Percentiles rank a stretch among this genome's conserved stretches.
Evolutionary conservation across 2,113 vertebrate species (phyloP).

Genomic region (Colistium nudipinnis): DNA sequence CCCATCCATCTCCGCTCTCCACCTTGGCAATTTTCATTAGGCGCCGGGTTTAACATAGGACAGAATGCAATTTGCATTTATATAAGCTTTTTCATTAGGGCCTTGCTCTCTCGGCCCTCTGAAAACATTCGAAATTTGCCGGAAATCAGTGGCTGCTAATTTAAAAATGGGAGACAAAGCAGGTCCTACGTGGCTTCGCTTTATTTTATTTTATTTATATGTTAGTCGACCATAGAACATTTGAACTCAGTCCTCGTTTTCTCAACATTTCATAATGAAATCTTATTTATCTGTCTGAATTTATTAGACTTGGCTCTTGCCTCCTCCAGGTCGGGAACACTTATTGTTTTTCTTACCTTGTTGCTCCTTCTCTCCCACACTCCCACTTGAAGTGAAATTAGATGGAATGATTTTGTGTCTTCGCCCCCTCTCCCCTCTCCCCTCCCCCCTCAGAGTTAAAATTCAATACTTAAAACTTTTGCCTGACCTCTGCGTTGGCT

Average conservation of each 20-base stretch:
- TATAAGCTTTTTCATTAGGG: conserved; percentile 86
- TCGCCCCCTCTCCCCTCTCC: not conserved
- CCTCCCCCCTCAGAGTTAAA: not conserved
- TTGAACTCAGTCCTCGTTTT: conserved; percentile 27
- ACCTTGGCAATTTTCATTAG: conserved; percentile 80
- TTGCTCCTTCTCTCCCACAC: not conserved
- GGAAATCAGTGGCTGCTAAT: conserved; percentile 75
- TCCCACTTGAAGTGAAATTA: conserved; percentile 12
- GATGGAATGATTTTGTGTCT: conserved; percentile 13
- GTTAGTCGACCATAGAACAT: conserved; percentile 7
- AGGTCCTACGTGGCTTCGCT: conserved; percentile 20
- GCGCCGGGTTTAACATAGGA: conserved; percentile 79
- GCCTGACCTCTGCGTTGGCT: conserved; percentile 1
- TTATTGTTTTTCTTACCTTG: conserved; percentile 22
- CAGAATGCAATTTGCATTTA: conserved; percentile 85
- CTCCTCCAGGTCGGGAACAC: not conserved
- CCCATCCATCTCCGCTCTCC: conserved; percentile 67
- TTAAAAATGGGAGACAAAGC: conserved; percentile 65
- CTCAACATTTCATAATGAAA: conserved; percentile 46
- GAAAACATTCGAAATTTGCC: conserved; percentile 76
- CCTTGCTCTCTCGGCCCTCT: conserved; percentile 65
- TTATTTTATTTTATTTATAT: conserved; percentile 40
- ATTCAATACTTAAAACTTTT: conserved; percentile 24
- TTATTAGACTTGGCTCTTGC: conserved; percentile 7
- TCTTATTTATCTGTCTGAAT: conserved; percentile 40